Percentiles rank a stretch among this genome's conserved stretches.
phyloP scores from a whole-genome alignment of 2,113 vertebrate genomes.

The Brachyhypopomus occidentalis region DNA sequence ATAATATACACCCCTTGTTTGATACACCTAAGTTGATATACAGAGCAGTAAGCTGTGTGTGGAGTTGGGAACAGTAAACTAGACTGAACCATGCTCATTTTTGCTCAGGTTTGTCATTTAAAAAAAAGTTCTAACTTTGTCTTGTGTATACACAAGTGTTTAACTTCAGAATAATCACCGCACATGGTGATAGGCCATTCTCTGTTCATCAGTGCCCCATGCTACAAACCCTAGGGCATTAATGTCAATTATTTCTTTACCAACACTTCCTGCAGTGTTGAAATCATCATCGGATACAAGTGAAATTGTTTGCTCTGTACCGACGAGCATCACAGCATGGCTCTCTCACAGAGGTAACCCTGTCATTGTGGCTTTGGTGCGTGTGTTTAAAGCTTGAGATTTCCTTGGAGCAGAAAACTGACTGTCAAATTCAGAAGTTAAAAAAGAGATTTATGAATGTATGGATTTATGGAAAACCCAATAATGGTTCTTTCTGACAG shows the following conservation, averaged over 20 bases:
- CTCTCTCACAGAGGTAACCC: slow-evolving; percentile 64
- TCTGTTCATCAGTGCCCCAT: slow-evolving; percentile 25
- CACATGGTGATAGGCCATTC: slow-evolving; percentile 9
- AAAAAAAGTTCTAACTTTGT: slow-evolving; percentile 47
- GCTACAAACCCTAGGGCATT: slow-evolving; percentile 53
- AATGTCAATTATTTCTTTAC: slow-evolving; percentile 57
- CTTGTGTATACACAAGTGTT: slow-evolving; percentile 33
- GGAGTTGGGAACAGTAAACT: too few species aligned
- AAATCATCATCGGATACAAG: slow-evolving; percentile 73
- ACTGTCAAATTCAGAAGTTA: slow-evolving; percentile 71
- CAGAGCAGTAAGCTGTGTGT: slow-evolving; percentile 1
- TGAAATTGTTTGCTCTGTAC: slow-evolving; percentile 67
- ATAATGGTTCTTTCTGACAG: slow-evolving; percentile 55
- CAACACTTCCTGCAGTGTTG: slow-evolving; percentile 60
- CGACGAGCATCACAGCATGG: slow-evolving; percentile 68
- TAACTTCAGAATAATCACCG: slow-evolving; percentile 42
- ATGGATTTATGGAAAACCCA: slow-evolving; percentile 60
- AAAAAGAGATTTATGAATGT: slow-evolving; percentile 68
- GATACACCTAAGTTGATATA: too few species aligned
- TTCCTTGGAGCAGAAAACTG: slow-evolving; percentile 71
- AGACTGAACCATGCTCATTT: slow-evolving; percentile 4
- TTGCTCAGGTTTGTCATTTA: slow-evolving; percentile 13
- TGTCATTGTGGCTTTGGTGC: slow-evolving; percentile 76
- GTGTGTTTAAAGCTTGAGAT: slow-evolving; percentile 65
- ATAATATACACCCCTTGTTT: too few species aligned